Percentiles rank a stretch among this genome's conserved stretches.
Conservation (phyloP, 2,888 invertebrate genomes). For the Drosophila merina region DNA sequence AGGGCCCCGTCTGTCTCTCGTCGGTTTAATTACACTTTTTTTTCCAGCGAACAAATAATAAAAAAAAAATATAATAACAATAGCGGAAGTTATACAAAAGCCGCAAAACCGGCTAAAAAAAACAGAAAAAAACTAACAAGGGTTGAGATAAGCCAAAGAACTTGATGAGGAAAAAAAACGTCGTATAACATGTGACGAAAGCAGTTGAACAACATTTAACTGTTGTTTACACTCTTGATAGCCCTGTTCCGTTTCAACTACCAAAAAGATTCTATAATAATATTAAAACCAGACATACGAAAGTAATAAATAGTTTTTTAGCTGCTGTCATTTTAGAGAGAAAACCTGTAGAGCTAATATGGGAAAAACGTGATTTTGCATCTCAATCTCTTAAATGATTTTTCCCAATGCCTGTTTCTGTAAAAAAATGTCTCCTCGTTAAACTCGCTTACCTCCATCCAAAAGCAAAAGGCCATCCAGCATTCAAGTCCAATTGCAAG, state of each 20-base stretch:
- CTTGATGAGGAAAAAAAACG: conserved; percentile 11
- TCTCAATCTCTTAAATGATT: neutral
- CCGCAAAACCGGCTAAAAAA: conserved; percentile 63
- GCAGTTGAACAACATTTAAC: conserved; percentile 46
- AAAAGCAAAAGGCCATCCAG: conserved; percentile 24
- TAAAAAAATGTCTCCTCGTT: conserved; percentile 10
- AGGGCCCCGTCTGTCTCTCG: conserved; percentile 23
- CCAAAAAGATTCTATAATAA: conserved; percentile 12
- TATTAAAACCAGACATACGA: neutral
- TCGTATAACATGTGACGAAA: conserved; percentile 37
- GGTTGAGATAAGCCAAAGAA: conserved; percentile 31
- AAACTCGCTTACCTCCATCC: conserved; percentile 46
- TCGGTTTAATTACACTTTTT: conserved; percentile 72
- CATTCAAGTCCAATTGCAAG: conserved; percentile 47
- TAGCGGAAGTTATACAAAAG: conserved; percentile 77
- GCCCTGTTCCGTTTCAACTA: conserved; percentile 17
- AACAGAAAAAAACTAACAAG: conserved; percentile 22
- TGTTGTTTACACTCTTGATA: conserved; percentile 46
- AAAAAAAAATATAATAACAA: conserved; percentile 51
- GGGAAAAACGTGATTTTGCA: conserved; percentile 3
- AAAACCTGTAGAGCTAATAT: neutral
- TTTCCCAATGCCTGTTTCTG: neutral
- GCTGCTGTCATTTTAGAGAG: too few relatives aligned
- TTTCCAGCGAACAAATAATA: conserved; percentile 53
- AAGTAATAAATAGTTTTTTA: neutral